phyloP scores from a whole-genome alignment of 2,113 vertebrate genomes.

The Stegostoma tigrinum region DNA sequence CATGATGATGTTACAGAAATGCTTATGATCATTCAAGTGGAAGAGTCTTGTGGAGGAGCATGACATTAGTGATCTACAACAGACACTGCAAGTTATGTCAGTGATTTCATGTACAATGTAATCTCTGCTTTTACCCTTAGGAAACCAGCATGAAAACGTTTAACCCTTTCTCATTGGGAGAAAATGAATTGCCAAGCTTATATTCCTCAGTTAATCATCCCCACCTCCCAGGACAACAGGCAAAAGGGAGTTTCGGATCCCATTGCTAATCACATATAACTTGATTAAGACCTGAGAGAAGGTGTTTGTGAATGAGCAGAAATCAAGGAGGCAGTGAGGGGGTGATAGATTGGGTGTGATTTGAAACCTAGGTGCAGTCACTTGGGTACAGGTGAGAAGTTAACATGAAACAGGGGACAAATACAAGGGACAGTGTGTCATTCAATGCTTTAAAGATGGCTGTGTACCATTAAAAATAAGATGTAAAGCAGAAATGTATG shows the following conservation, averaged over 20 bases:
- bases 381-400: too few species aligned
- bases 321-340: background rate
- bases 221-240: background rate
- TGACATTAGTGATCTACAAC: background rate
- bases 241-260: background rate
- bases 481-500: background rate
- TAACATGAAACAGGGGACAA: too few species aligned
- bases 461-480: background rate
- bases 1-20: background rate
- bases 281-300: background rate
- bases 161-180: background rate
- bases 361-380: too few species aligned
- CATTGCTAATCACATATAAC: background rate
- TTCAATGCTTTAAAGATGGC: too few species aligned
- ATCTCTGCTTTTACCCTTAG: background rate
- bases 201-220: background rate
- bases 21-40: background rate
- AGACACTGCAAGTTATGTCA: background rate
- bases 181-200: background rate
- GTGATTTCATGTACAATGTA: background rate
- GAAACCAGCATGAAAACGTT: background rate
- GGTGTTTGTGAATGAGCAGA: background rate
- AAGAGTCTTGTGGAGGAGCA: background rate
- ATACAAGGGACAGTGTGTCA: too few species aligned
- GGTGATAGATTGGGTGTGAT: too few species aligned